Base-by-base conservation (phyloP, 2,797 vertebrate genomes). In the Acanthurus leucopareius region DNA sequence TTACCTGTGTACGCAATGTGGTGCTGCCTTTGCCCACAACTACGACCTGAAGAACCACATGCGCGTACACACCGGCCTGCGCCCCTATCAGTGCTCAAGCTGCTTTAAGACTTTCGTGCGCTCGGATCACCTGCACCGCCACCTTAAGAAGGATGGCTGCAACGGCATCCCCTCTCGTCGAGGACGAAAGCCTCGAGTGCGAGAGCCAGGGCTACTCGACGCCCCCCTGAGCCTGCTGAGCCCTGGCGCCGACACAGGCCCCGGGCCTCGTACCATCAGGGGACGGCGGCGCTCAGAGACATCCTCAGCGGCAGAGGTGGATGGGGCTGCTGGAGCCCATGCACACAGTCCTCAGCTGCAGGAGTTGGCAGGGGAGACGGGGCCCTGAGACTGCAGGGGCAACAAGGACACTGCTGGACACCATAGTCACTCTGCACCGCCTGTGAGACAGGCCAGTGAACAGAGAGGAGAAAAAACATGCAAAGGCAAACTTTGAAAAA, bases 31-130 rank as follows among this genome's bases (percentile, higher is more conserved):
- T 57, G 98, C 98, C 38, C 98, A 99, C 95, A 99, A 99, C 96
- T 99, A 99, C 89, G 98, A 99, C 96, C 97, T 99, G 95, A 99
- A 99, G 95, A 99, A 99, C 95, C 98, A 99, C 96, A 98, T 98
- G 97, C 97, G 98, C 0, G 98, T 98, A 72, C 98, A 99, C 96
- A 99, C 98, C 0, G 98, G 98, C 86, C 96, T 99, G 86, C 95
- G 98, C n/a, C 98, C 98, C 77, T 99, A 99, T 94, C 98, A 99
- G 95, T 99, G 98, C 83, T 97, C 97, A 84, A 98, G 97, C 96
- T 99, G 98, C 95, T 97, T 95, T 94, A 99, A 99, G 96, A 99
- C 98, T 91, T 99, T 99, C 65, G 97, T 99, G 68, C 97, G 97
- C 92, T 99, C 98, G 0, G 98, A 99, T 91, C 98, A 99, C 94